A percentile compares a stretch with the other conserved stretches of the same genome.
These are phyloP conservation scores for Chesias legatella DNA, from an alignment of 2,888 invertebrate species.

Conservation along the genomic window DNA sequence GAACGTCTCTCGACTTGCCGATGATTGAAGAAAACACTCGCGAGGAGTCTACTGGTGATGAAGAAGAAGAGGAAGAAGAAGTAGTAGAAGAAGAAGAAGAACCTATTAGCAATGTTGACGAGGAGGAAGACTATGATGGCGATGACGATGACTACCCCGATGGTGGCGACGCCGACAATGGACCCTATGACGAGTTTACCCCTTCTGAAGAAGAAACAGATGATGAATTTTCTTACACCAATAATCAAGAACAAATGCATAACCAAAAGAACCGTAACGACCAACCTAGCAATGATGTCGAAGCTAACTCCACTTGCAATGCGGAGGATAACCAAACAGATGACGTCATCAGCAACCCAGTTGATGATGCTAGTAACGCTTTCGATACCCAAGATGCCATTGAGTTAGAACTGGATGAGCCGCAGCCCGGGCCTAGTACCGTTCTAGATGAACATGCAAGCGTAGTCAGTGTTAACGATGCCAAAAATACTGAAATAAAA, in stretches of 20 bases:
- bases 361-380: slow-evolving; percentile 35
- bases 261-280: not conserved
- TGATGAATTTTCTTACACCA: slow-evolving; percentile 5
- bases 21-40: slow-evolving; percentile 52
- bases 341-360: slow-evolving; percentile 39
- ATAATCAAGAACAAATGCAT: not conserved
- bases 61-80: no score
- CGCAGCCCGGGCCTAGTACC: slow-evolving; percentile 39
- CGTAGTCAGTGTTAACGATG: slow-evolving; percentile 26
- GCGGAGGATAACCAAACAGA: slow-evolving; percentile 4
- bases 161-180: slow-evolving; percentile 1
- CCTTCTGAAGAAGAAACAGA: slow-evolving; percentile 10
- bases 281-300: not conserved
- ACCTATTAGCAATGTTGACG: slow-evolving; percentile 30
- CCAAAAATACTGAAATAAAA: slow-evolving; percentile 31
- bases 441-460: slow-evolving; percentile 25
- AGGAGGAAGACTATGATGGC: slow-evolving; percentile 12
- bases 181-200: not conserved
- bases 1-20: slow-evolving; percentile 60
- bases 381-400: slow-evolving; percentile 1
- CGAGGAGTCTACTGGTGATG: slow-evolving; percentile 36
- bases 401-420: slow-evolving; percentile 4
- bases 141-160: not conserved
- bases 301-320: slow-evolving; percentile 2
- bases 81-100: no score